Percentiles rank a stretch among this genome's conserved stretches.
Evolutionary conservation across 2,888 invertebrate genomes (phyloP).

Genomic region (Balanococcus diminutus): DNA sequence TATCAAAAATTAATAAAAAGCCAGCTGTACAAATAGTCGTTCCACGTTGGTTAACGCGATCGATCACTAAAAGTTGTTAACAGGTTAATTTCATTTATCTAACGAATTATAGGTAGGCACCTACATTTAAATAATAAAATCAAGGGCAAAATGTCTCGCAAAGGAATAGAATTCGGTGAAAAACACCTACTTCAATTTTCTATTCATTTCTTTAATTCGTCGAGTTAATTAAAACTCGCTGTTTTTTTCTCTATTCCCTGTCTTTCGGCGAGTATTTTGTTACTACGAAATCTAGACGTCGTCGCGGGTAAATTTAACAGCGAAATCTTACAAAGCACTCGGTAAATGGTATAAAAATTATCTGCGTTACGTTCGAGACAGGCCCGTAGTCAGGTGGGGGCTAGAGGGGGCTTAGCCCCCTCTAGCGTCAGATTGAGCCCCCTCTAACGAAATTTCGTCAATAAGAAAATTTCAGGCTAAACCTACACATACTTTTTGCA

Average conservation of each 20-base stretch:
- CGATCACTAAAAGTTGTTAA: conserved; percentile 12
- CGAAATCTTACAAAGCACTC: conserved; percentile 10
- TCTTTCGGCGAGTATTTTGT: neutral
- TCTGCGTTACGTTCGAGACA: neutral
- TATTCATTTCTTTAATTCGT: neutral
- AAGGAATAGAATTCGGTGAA: neutral
- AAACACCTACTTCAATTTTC: neutral
- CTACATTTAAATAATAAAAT: neutral
- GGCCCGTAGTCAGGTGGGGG: too few species aligned
- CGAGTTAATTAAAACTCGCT: neutral
- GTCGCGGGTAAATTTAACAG: neutral
- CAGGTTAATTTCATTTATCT: conserved; percentile 27
- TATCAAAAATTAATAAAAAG: conserved; percentile 29
- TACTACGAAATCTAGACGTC: neutral
- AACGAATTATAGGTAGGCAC: neutral
- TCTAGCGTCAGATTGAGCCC: too few species aligned
- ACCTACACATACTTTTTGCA: too few species aligned
- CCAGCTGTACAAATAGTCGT: conserved; percentile 21
- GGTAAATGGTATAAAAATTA: neutral
- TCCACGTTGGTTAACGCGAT: conserved; percentile 6
- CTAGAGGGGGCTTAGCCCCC: too few species aligned
- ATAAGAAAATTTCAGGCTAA: too few species aligned
- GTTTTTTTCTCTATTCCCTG: neutral
- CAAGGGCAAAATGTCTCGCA: neutral
- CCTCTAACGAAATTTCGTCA: too few species aligned